A percentile compares a stretch with the other conserved stretches of the same genome.
These are phyloP conservation scores for Caenorhabditis imperialis DNA, from an alignment of 2,888 invertebrate species.

Conservation along the genomic window DNA sequence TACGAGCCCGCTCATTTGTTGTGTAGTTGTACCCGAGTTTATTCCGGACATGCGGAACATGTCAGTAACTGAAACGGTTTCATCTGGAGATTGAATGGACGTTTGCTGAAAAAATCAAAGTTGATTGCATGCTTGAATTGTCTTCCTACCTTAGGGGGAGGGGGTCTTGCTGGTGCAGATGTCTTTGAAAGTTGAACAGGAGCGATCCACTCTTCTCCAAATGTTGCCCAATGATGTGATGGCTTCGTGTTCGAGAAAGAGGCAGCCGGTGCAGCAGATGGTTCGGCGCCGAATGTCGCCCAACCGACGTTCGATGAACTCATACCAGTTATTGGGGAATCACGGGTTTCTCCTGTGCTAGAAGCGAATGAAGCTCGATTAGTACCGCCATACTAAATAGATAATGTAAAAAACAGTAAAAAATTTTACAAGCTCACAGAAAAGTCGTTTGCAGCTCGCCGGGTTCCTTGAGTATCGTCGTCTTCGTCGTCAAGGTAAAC, in stretches of 20 bases:
- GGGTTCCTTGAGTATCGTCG: constrained; percentile 46
- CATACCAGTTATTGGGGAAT: constrained; percentile 27
- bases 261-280: background rate
- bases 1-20: constrained; percentile 5
- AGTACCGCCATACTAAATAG: constrained; percentile 36
- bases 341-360: constrained; percentile 17
- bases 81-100: constrained; percentile 35
- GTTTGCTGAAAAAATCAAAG: constrained; percentile 23
- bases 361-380: constrained; percentile 28
- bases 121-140: background rate
- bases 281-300: constrained; percentile 24
- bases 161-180: constrained; percentile 60
- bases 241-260: constrained; percentile 19
- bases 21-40: constrained; percentile 1
- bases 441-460: background rate
- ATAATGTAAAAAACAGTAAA: background rate
- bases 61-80: constrained; percentile 37
- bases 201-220: constrained; percentile 59
- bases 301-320: constrained; percentile 14
- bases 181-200: constrained; percentile 42
- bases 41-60: constrained; percentile 44
- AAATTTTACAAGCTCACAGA: constrained; percentile 2
- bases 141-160: constrained; percentile 57
- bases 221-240: constrained; percentile 56
- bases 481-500: constrained; percentile 73